Conservation (phyloP, 2,888 invertebrate genomes). For the Lasioglossum pauxillum region DNA sequence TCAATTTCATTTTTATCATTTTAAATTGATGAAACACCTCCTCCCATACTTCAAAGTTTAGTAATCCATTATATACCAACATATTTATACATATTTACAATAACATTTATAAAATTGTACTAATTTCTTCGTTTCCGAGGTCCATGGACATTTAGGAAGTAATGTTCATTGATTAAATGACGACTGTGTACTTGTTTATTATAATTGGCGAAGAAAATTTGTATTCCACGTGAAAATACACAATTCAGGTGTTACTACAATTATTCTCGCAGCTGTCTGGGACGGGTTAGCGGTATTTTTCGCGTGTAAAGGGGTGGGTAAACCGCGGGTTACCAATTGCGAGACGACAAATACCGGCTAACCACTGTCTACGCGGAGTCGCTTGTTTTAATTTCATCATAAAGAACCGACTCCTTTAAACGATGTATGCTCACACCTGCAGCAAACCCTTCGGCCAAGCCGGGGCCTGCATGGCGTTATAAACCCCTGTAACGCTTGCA, state of each 20-base stretch:
- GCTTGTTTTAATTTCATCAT: slow-evolving; percentile 76
- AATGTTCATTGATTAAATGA: no score
- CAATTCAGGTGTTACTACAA: neutral
- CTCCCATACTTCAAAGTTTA: no score
- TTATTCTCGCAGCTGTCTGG: neutral
- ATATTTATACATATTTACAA: no score
- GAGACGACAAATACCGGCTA: slow-evolving; percentile 60
- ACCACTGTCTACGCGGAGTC: slow-evolving; percentile 57
- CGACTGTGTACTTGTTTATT: neutral
- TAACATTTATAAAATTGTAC: no score
- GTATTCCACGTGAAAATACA: neutral
- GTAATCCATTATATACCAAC: no score
- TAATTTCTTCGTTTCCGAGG: no score
- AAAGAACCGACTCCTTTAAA: slow-evolving; percentile 74
- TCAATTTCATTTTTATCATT: no score
- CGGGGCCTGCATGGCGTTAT: slow-evolving; percentile 27
- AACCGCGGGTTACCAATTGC: slow-evolving; percentile 44
- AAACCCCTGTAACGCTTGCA: slow-evolving; percentile 62
- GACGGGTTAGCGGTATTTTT: neutral
- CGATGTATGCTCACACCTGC: slow-evolving; percentile 76
- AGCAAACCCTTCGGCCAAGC: slow-evolving; percentile 31
- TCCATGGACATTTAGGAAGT: no score
- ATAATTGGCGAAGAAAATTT: neutral
- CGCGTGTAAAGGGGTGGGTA: slow-evolving; percentile 16
- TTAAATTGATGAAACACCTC: no score